Evolutionary conservation across 2,888 invertebrate species (phyloP), one percentile per base, ranked within the genome.

Genomic region (Leptopilina myrica): DNA sequence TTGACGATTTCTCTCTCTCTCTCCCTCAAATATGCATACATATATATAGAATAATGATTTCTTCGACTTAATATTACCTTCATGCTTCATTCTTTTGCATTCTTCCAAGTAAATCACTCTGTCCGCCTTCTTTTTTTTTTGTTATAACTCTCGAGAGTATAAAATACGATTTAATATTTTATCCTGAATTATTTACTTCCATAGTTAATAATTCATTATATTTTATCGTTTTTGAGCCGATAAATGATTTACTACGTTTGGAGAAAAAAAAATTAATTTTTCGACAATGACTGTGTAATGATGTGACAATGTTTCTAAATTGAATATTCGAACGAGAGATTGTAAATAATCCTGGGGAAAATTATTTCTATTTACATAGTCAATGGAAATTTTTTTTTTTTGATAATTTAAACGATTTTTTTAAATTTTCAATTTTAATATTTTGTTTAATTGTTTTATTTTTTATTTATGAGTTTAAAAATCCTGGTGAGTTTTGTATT

Each of bases 91-190:
- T 20, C 62, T 62, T 12, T 49, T 12, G 40, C 14, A 65, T 65
- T 65, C 65, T 65, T 40, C 12, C 49, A 67, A 66, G 46, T 46
- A n/a, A 46, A 43, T 66, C 20, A 46, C 46, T 67, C 20, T 8
- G n/a, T 62, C 8, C 62, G 15, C 49, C 65, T 3, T 9, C 15
- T 9, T 11, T 67, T 20, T 67, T 20, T 20, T 20, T 20, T 20
- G 20, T 20, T 67, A 20, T 67, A 9, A 67, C 12, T 67, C 67
- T 33, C 33, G 33, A 33, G 11, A 43, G 8, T 43, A 20, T 20
- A 49, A 67, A 67, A 15, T 20, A 67, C 49, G 20, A 12, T 64
- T 33, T 33, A 64, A 64, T 40, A 33, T 64, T 64, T 64, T 64
- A 64, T 20, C 6, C 6, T n/a, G 15, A 15, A 62, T 62, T 62